Evolutionary conservation across 2,888 invertebrate genomes (phyloP).

Genomic region (Macrophya alboannulata): DNA sequence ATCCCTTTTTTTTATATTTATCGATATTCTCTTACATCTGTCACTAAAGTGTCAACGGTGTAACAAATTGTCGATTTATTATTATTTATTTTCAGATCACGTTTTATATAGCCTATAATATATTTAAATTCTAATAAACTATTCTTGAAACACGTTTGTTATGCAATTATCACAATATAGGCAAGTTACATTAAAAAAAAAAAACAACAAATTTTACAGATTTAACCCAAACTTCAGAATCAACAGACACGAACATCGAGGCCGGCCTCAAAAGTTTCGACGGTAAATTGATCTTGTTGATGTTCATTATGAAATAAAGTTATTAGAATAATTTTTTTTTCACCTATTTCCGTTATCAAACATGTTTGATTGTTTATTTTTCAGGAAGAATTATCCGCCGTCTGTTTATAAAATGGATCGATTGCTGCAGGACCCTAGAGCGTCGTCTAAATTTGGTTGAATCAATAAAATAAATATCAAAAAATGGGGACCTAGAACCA

Average conservation of each 20-base stretch:
- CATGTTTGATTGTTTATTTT: constrained; percentile 61
- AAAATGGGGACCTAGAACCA: constrained; percentile 77
- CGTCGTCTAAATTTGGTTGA: constrained; percentile 79
- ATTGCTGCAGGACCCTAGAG: constrained; percentile 77
- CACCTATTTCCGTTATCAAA: neutral
- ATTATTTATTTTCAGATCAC: neutral
- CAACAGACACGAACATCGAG: neutral
- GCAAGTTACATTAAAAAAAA: too few relatives aligned
- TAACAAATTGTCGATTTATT: too few relatives aligned
- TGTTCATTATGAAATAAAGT: neutral
- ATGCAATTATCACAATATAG: constrained; percentile 23
- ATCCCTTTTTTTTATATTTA: too few relatives aligned
- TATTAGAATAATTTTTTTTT: neutral
- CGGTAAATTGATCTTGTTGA: neutral
- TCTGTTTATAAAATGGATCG: constrained; percentile 71
- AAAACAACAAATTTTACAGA: neutral
- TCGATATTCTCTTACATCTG: too few relatives aligned
- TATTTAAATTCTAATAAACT: neutral
- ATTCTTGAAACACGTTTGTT: constrained; percentile 22
- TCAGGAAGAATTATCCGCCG: neutral
- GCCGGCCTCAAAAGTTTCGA: constrained; percentile 17
- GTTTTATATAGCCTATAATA: neutral
- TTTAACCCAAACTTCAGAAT: neutral
- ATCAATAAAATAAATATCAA: constrained; percentile 55
- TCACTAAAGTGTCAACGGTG: too few relatives aligned